Evolutionary conservation across 1,140 invertebrate genomes (phyloP).

Genomic region (Trypoxylus dichotomus): DNA sequence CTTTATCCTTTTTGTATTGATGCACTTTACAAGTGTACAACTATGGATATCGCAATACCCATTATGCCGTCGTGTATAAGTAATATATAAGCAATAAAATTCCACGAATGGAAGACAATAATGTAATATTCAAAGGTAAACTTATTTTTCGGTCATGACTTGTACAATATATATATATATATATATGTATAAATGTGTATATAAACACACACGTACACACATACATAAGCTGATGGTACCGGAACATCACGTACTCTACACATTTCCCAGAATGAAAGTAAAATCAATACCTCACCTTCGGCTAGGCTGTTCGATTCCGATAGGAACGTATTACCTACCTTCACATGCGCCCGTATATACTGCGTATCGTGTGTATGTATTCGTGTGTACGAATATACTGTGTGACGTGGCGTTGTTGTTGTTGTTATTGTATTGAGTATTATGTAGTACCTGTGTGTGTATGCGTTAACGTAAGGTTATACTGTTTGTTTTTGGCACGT

Average conservation of each 20-base stretch:
- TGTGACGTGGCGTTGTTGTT: too few species aligned
- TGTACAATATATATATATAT: neutral
- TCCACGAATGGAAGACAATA: neutral
- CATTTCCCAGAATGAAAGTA: slow-evolving; percentile 19
- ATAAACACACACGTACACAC: neutral
- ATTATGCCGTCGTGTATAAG: neutral
- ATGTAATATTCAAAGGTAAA: neutral
- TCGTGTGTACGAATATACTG: neutral
- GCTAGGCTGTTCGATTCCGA: neutral
- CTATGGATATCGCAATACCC: neutral
- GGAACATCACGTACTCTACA: slow-evolving; percentile 9
- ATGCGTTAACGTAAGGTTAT: neutral
- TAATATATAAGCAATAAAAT: neutral
- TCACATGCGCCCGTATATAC: neutral
- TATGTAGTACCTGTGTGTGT: neutral
- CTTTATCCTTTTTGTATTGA: too few species aligned
- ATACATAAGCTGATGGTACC: neutral
- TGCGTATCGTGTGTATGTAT: too few species aligned
- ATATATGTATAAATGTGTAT: neutral
- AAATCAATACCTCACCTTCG: slow-evolving; percentile 18
- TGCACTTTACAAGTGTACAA: too few species aligned
- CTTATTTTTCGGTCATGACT: neutral
- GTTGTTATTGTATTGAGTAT: too few species aligned
- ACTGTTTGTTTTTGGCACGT: neutral
- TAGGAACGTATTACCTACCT: neutral